Conservation (phyloP, 2,113 vertebrate genomes). For the Strix uralensis region DNA sequence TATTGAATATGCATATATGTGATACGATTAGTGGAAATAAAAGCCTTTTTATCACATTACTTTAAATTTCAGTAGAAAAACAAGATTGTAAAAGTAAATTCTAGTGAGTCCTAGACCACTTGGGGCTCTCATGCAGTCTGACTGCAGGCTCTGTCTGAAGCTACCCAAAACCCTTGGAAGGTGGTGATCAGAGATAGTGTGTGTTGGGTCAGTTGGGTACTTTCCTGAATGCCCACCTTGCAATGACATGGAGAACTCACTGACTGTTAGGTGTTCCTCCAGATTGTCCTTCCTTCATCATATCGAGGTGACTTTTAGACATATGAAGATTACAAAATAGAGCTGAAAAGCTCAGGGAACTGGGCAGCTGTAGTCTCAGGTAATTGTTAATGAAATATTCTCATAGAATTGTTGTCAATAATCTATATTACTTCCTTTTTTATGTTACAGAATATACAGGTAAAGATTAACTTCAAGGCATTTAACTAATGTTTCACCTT, state of each 20-base stretch:
- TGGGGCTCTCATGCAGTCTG: background rate
- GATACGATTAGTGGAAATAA: background rate
- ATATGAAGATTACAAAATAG: background rate
- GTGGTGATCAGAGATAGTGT: accelerated
- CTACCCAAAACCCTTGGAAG: background rate
- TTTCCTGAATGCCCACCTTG: background rate
- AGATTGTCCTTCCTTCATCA: background rate
- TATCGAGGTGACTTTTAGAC: background rate
- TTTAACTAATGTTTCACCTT: background rate
- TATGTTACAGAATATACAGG: background rate
- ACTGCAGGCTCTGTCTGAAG: background rate
- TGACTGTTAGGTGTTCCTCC: background rate
- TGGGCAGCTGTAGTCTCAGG: background rate
- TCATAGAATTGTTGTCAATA: background rate
- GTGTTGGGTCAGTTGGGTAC: background rate
- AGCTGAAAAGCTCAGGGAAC: background rate
- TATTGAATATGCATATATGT: background rate
- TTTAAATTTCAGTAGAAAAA: background rate
- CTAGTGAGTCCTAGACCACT: background rate
- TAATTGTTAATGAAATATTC: background rate
- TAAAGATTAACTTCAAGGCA: background rate
- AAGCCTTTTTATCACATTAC: background rate
- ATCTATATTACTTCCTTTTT: background rate
- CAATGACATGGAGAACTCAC: background rate
- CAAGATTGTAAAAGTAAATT: background rate